A percentile compares a stretch with the other conserved stretches of the same genome.
Evolutionary conservation across 2,797 vertebrate species (phyloP).

Genomic region (Pygocentrus nattereri): DNA sequence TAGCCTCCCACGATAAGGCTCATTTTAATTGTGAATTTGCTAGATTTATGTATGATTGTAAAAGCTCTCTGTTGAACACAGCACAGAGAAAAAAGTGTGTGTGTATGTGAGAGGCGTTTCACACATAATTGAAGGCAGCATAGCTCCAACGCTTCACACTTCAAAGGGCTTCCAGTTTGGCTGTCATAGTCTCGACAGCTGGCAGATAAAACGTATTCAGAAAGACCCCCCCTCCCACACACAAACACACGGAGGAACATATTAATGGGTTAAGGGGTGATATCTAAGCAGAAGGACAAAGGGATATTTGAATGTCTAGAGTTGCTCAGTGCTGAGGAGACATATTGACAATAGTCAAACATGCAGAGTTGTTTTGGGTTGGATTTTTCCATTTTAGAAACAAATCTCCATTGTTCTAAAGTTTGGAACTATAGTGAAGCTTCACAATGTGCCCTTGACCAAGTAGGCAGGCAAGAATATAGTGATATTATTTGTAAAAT

Average conservation of each 20-base stretch:
- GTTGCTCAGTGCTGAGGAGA: background rate
- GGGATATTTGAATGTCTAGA: conserved; percentile 19
- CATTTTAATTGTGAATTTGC: conserved; percentile 21
- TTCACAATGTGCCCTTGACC: background rate
- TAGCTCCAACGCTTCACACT: conserved; percentile 66
- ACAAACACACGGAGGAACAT: conserved; percentile 33
- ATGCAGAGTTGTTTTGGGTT: accelerated
- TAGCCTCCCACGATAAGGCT: background rate
- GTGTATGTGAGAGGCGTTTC: conserved; percentile 36
- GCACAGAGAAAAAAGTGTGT: background rate
- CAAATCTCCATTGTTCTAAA: background rate
- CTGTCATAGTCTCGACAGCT: conserved; percentile 67
- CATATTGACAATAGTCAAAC: background rate
- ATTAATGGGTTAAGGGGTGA: conserved; percentile 45
- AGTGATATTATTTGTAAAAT: no score
- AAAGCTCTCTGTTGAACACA: conserved; percentile 20
- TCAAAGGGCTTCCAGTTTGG: conserved; percentile 69
- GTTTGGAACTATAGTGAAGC: no score
- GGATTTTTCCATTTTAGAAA: background rate
- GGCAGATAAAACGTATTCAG: conserved; percentile 71
- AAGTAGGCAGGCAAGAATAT: no score
- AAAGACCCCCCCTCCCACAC: conserved; percentile 25
- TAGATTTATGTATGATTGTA: conserved; percentile 18
- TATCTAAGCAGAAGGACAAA: conserved; percentile 36
- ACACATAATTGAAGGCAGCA: conserved; percentile 59